Base-by-base conservation (phyloP, 2,888 invertebrate species). In the Acanthopleura granulata region DNA sequence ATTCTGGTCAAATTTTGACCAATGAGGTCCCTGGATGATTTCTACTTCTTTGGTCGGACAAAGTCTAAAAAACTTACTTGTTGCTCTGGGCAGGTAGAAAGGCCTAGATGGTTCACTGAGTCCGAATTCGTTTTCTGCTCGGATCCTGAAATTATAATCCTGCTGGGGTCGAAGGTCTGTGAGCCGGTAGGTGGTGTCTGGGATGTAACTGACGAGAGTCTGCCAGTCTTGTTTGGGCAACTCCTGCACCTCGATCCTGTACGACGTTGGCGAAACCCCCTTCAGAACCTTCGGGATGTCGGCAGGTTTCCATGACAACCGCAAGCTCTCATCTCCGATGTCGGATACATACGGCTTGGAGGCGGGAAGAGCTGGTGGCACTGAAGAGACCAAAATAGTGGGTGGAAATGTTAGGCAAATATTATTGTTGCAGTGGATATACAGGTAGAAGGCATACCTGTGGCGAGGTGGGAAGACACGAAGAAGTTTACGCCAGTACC, bases 101-200 rank as follows among this genome's bases (percentile, higher is more conserved):
- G 94, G 95, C 0, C 98, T 97, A 75, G 97, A 97, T 0, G 99
- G 98, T 89, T 98, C 98, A 91, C 97, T 97, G 81, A 98, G 94
- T 72, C 99, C 99, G 90, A 95, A 97, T 90, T 97, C 96, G 91
- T 98, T 99, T 90, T 98, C 97, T 6, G 99, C 98, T 51, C 98
- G 93, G 51, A 99, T 94, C 78, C 99, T 93, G 92, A 98, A 97
- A 90, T 95, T 95, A 92, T 99, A 99, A 91, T 98, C 98, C 80
- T 95, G 93, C 92, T 96, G 96, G 0, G 98, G 97, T 87, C 96
- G 95, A 79, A 99, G 82, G 50, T 86, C 85, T 11, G 84, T 85
- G 72, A 90, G 78, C n/a, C 80, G 77, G 76, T 85, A 89, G 49
- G 80, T 79, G 0, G 88, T 86, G 72, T 87, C 87, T 12, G 82